A percentile compares a stretch with the other conserved stretches of the same genome.
Evolutionary conservation across 2,888 invertebrate genomes (phyloP).

Genomic region (Troides oblongomaculatus): DNA sequence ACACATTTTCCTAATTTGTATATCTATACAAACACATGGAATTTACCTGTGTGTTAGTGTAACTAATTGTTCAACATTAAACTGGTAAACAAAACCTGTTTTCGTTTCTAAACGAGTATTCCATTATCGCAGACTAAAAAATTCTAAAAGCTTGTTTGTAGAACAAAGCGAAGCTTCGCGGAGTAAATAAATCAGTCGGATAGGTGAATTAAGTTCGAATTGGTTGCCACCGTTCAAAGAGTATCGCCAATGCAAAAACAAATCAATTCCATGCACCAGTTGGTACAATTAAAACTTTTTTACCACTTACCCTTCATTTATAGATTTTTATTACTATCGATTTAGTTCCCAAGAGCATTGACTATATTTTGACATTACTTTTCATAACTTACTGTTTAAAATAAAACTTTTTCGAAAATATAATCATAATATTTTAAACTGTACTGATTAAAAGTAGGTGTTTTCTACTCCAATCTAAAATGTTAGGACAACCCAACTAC

Average conservation of each 20-base stretch:
- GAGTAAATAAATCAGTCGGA: slow-evolving; percentile 17
- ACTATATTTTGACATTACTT: too few species aligned
- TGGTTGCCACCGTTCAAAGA: slow-evolving; percentile 15
- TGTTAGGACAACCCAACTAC: background rate
- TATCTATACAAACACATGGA: background rate
- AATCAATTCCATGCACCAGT: slow-evolving; percentile 5
- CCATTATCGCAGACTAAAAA: slow-evolving; percentile 7
- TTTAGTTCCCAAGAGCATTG: too few species aligned
- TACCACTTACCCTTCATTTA: background rate
- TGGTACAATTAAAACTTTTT: slow-evolving; percentile 3
- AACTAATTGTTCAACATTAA: background rate
- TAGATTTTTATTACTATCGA: background rate
- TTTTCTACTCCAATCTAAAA: slow-evolving; percentile 1
- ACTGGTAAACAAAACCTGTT: background rate
- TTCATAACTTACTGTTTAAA: too few species aligned
- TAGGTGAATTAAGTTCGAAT: slow-evolving; percentile 16
- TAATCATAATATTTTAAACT: background rate
- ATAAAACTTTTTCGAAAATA: background rate
- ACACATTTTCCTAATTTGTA: too few species aligned
- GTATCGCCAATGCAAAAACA: slow-evolving; percentile 8
- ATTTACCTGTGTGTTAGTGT: background rate
- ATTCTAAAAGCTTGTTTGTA: slow-evolving; percentile 10
- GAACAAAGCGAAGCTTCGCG: slow-evolving; percentile 6
- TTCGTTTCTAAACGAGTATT: slow-evolving; percentile 5
- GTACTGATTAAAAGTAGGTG: background rate